These are phyloP conservation scores for Magallana gigas DNA, from an alignment of 1,140 invertebrate species.

Conservation along the genomic window DNA sequence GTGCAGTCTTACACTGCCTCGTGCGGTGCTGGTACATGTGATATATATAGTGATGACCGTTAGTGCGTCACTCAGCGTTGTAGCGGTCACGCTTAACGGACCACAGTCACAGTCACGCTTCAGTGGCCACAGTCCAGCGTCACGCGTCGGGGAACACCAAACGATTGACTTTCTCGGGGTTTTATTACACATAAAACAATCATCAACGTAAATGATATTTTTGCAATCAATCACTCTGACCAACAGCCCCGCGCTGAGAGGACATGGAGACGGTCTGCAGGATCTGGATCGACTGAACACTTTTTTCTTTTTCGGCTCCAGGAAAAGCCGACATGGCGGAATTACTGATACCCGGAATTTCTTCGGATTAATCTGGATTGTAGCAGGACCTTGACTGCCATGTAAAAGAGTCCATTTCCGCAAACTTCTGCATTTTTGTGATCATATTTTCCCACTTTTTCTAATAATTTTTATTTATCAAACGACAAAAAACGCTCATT, in stretches of 20 bases:
- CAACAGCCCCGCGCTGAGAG: not conserved
- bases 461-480: not conserved
- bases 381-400: not conserved
- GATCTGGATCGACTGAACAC: not conserved
- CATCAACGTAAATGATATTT: slow-evolving; percentile 25
- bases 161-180: not conserved
- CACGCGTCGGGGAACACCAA: not conserved
- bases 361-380: slow-evolving; percentile 17
- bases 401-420: not conserved
- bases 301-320: too few species aligned
- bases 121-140: not conserved
- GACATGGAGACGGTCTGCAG: not conserved
- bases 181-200: slow-evolving; percentile 31
- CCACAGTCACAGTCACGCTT: not conserved
- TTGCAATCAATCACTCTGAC: slow-evolving; percentile 13
- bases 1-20: too few species aligned
- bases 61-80: too few species aligned
- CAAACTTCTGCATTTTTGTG: not conserved
- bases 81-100: too few species aligned
- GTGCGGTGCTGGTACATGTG: too few species aligned
- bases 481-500: too few species aligned
- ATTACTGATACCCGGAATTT: slow-evolving; percentile 4
- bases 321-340: not conserved
- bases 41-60: too few species aligned
- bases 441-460: not conserved